A percentile compares a stretch with the other conserved stretches of the same genome.
Evolutionary conservation across 2,113 vertebrate species (phyloP).

Genomic region (Cyprinus carpio): DNA sequence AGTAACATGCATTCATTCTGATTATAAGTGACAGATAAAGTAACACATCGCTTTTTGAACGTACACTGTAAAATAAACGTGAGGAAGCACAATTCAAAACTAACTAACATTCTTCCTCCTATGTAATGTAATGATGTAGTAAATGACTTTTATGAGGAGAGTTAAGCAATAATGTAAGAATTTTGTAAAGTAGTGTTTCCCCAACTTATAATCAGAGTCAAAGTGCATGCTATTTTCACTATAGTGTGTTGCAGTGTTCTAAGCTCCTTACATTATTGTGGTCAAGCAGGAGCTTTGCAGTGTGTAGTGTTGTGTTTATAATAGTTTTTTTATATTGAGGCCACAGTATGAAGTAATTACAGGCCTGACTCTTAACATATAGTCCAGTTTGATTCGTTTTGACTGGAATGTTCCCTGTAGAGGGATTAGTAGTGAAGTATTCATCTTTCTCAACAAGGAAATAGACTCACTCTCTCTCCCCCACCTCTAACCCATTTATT

Average conservation of each 20-base stretch:
- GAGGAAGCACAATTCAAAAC: neutral
- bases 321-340: constrained; percentile 13
- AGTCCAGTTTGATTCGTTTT: constrained; percentile 26
- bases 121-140: too few relatives aligned
- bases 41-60: neutral
- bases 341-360: constrained; percentile 16
- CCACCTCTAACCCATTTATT: neutral
- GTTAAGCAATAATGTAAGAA: neutral
- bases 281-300: neutral
- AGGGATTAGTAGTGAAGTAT: constrained; percentile 8
- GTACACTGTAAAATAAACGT: neutral
- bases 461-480: neutral
- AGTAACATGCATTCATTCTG: neutral
- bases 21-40: neutral
- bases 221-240: neutral
- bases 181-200: neutral
- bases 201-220: neutral
- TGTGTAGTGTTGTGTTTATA: neutral
- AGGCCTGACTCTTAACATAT: neutral
- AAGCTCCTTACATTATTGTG: neutral
- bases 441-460: neutral
- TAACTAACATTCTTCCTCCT: too few relatives aligned
- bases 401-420: constrained; percentile 46
- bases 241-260: too few relatives aligned
- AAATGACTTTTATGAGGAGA: neutral